Base-by-base conservation (phyloP, 2,113 vertebrate species). In the Ctenomys sociabilis region DNA sequence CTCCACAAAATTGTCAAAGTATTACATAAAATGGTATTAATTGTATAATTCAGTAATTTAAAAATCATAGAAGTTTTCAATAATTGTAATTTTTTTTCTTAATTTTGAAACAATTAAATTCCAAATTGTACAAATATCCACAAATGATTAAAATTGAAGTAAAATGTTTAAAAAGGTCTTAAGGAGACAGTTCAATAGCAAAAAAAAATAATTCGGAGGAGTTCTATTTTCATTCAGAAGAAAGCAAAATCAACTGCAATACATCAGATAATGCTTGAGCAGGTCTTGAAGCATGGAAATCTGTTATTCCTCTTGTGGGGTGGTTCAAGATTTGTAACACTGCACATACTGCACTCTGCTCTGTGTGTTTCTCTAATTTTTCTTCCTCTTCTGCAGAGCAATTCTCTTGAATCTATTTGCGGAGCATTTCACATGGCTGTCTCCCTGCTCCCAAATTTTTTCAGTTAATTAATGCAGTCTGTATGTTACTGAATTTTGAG, bases 11-110 rank as follows among this genome's bases (percentile, higher is more conserved):
- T 63, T 86, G 82, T 93, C 5, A 45, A 0, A 85, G 2, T 35
- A 54, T 13, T 84, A 92, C 92, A 93, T 77, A 90, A 91, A 94
- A 75, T 8, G 68, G 0, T n/a, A 84, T 43, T 75, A 72, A 80
- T 2, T 82, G 59, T 45, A 0, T 7, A 73, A 40, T 88, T 95
- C 61, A 88, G 64, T 84, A 96, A 92, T 72, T 3, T 52, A 63
- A 68, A 70, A 40, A 64, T 7, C 66, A 59, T 54, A 57, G 26
- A 59, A 57, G 54, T 24, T 37, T 73, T 63, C 64, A 88, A 81
- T 9, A 75, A 87, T 59, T 77, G 43, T 0, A 72, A 85, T 5
- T 1, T 10, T 59, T 75, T 82, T 94, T 78, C n/a, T 17, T 43
- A 90, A 68, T 0, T 68, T 26, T 75, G n/a, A 93, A 43, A 7